Base-by-base conservation (phyloP, 2,113 vertebrate species). In the Cryptoleucopteryx plumbea region DNA sequence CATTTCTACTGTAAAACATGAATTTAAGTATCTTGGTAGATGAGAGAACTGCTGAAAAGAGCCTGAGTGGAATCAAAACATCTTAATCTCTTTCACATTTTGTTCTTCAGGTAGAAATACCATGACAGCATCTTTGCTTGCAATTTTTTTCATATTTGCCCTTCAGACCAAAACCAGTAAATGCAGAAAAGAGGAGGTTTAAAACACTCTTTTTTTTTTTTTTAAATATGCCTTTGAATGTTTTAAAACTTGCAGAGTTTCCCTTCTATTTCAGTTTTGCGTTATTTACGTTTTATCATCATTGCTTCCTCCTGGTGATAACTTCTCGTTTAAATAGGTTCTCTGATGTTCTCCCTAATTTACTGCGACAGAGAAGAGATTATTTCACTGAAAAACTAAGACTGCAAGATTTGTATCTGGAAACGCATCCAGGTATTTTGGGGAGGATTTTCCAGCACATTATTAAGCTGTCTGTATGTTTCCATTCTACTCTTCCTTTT, bases 311-410 rank as follows among this genome's bases (percentile, higher is more conserved):
- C n/a, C 23, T 78, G n/a, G 31, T 56, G 18, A 43, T 38, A 86
- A 8, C 27, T 66, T 75, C 45, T 79, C 2, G 0, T 89, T 91
- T 77, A 55, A 80, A 59, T 40, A 77, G 6, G 7, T 48, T 66
- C 4, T 78, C 18, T 82, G 16, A 23, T 66, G 21, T 71, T 4
- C 7, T 73, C 18, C 16, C 9, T 42, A 77, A 80, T 34, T 40
- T 16, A 31, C 6, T n/a, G 6, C 65, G 16, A 68, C 55, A 61
- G 9, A 79, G 36, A 78, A 81, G 25, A 73, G 4, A 77, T 36
- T 58, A 75, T 72, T 89, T 86, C 48, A 72, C 29, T 47, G 53
- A 73, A 93, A 86, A 91, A 61, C 10, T 77, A 68, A 75, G 21
- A 55, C n/a, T 89, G 26, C 10, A 84, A 84, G 48, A 81, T 73